phyloP scores from a whole-genome alignment of 2,113 vertebrate species.

The human region DNA sequence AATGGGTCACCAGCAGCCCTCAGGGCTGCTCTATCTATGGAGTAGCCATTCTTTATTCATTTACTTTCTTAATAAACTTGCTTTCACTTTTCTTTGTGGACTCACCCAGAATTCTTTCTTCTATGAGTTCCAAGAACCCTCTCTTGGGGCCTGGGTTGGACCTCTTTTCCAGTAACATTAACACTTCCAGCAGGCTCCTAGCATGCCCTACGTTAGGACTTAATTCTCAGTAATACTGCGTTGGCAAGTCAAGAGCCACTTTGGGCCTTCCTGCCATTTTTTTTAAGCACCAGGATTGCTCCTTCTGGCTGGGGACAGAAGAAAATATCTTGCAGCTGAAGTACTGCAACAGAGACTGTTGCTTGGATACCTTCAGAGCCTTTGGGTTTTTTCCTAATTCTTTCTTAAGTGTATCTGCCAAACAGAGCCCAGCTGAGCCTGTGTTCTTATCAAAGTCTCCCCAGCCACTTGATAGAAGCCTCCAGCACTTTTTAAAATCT shows the following conservation, averaged over 20 bases:
- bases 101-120: too few relatives aligned
- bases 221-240: not conserved
- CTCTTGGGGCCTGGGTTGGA: too few relatives aligned
- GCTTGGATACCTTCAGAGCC: not conserved
- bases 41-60: too few relatives aligned
- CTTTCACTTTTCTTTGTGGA: too few relatives aligned
- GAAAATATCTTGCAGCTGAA: too few relatives aligned
- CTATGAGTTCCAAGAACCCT: too few relatives aligned
- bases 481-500: not conserved
- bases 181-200: not conserved
- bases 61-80: too few relatives aligned
- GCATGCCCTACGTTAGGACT: not conserved
- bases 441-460: not conserved
- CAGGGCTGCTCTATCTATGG: too few relatives aligned
- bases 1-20: too few relatives aligned
- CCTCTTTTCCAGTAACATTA: too few relatives aligned
- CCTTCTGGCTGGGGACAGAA: not conserved
- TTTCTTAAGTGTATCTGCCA: not conserved
- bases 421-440: not conserved
- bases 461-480: fast-evolving
- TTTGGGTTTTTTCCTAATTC: fast-evolving
- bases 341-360: not conserved
- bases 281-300: fast-evolving
- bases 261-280: too few relatives aligned
- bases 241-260: too few relatives aligned